Base-by-base conservation (phyloP, 53 echinoderm and acorn worm species). In the Hippasteria phrygiana region DNA sequence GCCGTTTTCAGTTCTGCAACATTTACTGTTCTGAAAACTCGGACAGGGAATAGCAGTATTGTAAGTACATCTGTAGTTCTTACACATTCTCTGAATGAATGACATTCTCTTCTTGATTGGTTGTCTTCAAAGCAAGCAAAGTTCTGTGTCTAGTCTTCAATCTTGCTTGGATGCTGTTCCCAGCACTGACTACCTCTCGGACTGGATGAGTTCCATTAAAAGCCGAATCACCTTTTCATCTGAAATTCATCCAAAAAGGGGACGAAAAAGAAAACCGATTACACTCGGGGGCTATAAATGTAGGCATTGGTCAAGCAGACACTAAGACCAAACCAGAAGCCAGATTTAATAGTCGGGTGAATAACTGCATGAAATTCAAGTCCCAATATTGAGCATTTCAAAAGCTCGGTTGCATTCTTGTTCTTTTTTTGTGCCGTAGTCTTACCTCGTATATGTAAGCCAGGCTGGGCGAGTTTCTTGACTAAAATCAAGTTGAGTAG, bases 381-480 rank as follows among this genome's bases (percentile, higher is more conserved):
- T 53, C 26, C 17, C 27, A 4, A 4, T 18, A 2, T 4, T 16
- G 32, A 28, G 24, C 18, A 80, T 80, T 10, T 18, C 2, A 35
- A 9, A 20, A 24, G 2, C 6, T n/a, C 20, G 37, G 18, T 2
- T 69, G 51, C 50, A 31, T 27, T 5, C 2, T 16, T 69, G 50
- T 31, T 38, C 22, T 39, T 10, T 37, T 22, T 53, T 54, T 51
- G 54, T 55, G 4, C 33, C 3, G 1, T 51, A 40, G 62, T 87
- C 93, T 73, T 53, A 96, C 96, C 91, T 93, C 90, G 94, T 83
- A 96, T 88, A 47, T 93, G 83, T 65, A 93, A 55, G 13, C 75
- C 75, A 86, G 96, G 96, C 1, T 94, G 79, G 31, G 89, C 87
- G 42, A 96, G 90, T 79, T 96, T 96, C 73, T 91, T 93, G 33